Percentiles rank a stretch among this genome's conserved stretches.
Evolutionary conservation across 2,113 vertebrate genomes (phyloP).

Genomic region (Athene cunicularia): DNA sequence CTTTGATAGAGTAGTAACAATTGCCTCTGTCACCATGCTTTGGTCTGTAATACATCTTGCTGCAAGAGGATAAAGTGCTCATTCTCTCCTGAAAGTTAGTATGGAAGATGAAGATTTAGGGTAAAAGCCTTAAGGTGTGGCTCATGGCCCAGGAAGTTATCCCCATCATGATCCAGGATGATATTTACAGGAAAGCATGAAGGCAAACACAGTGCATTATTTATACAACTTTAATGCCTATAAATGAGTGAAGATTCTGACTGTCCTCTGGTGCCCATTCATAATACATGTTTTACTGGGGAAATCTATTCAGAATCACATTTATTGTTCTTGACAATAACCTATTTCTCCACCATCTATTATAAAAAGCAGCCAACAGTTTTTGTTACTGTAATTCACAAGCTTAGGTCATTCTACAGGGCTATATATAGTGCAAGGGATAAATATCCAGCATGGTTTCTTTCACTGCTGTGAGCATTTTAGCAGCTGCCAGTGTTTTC

Average conservation of each 20-base stretch:
- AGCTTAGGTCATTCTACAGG: neutral
- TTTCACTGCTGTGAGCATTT: neutral
- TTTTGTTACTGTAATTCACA: constrained; percentile 6
- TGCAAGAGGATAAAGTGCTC: neutral
- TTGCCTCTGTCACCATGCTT: neutral
- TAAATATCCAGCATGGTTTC: neutral
- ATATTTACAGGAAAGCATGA: neutral
- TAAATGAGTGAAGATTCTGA: neutral
- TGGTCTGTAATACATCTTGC: neutral
- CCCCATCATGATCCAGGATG: neutral
- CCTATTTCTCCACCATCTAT: neutral
- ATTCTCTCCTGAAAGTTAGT: neutral
- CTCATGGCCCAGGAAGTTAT: neutral
- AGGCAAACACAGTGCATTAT: neutral
- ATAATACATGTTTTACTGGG: neutral
- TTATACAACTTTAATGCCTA: neutral
- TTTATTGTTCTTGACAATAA: neutral
- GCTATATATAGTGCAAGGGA: neutral
- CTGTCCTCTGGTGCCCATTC: neutral
- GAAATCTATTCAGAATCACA: neutral
- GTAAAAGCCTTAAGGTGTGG: neutral
- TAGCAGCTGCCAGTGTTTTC: neutral
- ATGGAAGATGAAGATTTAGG: neutral
- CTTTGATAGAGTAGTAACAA: neutral
- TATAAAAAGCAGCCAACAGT: neutral